Conservation (phyloP, 2,113 vertebrate species). For the Caloenas nicobarica region DNA sequence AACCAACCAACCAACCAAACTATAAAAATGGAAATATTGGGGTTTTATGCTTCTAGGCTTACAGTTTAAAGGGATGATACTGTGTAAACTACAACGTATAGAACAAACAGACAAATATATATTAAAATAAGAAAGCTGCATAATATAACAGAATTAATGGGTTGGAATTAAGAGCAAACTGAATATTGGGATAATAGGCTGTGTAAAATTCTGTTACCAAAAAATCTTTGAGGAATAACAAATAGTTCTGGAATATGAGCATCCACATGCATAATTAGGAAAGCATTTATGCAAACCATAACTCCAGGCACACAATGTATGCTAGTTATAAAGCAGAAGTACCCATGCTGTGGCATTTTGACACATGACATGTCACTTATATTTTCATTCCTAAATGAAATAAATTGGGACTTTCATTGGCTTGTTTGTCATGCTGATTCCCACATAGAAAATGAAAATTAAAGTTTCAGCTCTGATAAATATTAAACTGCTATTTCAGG, state of each 20-base stretch:
- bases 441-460: not conserved
- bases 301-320: not conserved
- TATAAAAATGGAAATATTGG: not conserved
- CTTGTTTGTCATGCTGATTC: not conserved
- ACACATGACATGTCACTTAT: fast-evolving
- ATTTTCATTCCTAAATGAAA: not conserved
- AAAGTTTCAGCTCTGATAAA: not conserved
- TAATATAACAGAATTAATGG: not conserved
- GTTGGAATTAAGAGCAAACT: not conserved
- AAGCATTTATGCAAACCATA: not conserved
- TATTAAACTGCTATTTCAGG: not conserved
- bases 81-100: not conserved
- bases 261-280: not conserved
- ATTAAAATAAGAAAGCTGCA: not conserved
- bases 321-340: not conserved
- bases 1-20: not conserved
- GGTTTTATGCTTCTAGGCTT: not conserved
- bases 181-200: not conserved
- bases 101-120: not conserved
- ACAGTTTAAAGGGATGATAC: not conserved
- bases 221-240: not conserved
- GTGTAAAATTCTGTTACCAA: not conserved
- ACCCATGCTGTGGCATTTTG: not conserved
- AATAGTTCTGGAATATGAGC: not conserved
- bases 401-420: not conserved